Evolutionary conservation across 2,797 vertebrate genomes (phyloP).

Genomic region (Loriculus beryllinus): DNA sequence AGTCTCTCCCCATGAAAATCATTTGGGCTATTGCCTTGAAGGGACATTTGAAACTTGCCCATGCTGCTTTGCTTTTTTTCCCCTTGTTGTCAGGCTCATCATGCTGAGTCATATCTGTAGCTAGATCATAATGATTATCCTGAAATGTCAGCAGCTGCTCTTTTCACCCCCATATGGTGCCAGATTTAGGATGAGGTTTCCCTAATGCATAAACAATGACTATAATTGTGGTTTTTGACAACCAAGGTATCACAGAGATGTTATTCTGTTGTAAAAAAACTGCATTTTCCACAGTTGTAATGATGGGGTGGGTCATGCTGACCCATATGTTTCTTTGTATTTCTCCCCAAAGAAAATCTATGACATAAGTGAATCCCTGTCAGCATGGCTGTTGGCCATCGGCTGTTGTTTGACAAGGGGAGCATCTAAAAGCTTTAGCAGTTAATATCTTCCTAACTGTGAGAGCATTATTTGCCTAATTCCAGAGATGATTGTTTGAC

Average conservation of each 20-base stretch:
- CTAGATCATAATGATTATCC: constrained; percentile 60
- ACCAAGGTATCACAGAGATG: constrained; percentile 53
- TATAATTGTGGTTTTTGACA: constrained; percentile 62
- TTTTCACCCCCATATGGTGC: constrained; percentile 61
- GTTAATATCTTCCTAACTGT: constrained; percentile 3
- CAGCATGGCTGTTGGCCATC: background rate
- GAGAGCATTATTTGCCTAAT: constrained; percentile 31
- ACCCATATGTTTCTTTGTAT: constrained; percentile 33
- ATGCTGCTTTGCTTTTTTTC: background rate
- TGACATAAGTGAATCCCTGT: constrained; percentile 29
- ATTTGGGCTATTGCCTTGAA: constrained; percentile 4
- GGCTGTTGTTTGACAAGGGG: constrained; percentile 15
- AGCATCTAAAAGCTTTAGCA: constrained; percentile 33
- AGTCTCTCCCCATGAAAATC: background rate
- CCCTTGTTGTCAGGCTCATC: constrained; percentile 46
- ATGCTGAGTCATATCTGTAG: constrained; percentile 63
- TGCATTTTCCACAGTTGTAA: constrained; percentile 33
- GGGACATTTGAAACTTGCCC: constrained; percentile 40
- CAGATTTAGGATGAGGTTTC: constrained; percentile 66
- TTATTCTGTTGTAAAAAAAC: constrained; percentile 31
- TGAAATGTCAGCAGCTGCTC: constrained; percentile 70
- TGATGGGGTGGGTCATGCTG: constrained; percentile 6
- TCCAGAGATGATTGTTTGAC: constrained; percentile 10
- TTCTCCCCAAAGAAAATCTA: background rate
- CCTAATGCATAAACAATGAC: constrained; percentile 69